These are phyloP conservation scores for Pissodes strobi DNA, from an alignment of 1,140 invertebrate genomes.

Conservation along the genomic window DNA sequence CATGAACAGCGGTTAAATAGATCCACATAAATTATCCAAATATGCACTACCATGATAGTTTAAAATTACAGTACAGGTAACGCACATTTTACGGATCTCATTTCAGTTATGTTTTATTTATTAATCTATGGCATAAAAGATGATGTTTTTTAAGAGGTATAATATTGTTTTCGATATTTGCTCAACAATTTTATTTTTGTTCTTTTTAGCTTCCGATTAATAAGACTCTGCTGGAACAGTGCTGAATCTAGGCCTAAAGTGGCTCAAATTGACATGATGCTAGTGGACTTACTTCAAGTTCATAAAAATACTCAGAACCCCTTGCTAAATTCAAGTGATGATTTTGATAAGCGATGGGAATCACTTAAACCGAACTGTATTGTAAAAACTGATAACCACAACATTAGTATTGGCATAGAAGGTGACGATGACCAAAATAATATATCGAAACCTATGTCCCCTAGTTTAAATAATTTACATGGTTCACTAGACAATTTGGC, in stretches of 20 bases:
- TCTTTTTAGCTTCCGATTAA: conserved; percentile 65
- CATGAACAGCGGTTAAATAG: too few relatives aligned
- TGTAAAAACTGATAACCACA: conserved; percentile 61
- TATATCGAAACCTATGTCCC: conserved; percentile 45
- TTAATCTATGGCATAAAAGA: too few relatives aligned
- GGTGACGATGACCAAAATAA: conserved; percentile 12
- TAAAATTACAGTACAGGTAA: too few relatives aligned
- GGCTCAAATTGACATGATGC: conserved; percentile 62
- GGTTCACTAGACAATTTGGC: conserved; percentile 65
- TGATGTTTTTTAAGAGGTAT: too few relatives aligned
- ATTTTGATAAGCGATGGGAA: conserved; percentile 73
- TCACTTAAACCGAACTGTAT: conserved; percentile 66
- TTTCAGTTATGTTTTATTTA: too few relatives aligned
- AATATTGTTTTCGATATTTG: too few relatives aligned
- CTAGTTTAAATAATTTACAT: conserved; percentile 63
- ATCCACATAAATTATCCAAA: too few relatives aligned
- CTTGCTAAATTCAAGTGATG: conserved; percentile 51
- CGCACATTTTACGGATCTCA: too few relatives aligned
- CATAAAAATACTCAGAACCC: conserved; percentile 50
- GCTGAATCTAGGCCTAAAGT: conserved; percentile 56
- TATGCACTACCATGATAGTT: too few relatives aligned
- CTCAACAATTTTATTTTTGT: too few relatives aligned
- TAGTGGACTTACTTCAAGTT: conserved; percentile 61
- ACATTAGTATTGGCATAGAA: conserved; percentile 43
- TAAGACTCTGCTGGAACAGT: conserved; percentile 68